Conservation (phyloP, 2,888 invertebrate genomes). For the Uloborus plumipes region DNA sequence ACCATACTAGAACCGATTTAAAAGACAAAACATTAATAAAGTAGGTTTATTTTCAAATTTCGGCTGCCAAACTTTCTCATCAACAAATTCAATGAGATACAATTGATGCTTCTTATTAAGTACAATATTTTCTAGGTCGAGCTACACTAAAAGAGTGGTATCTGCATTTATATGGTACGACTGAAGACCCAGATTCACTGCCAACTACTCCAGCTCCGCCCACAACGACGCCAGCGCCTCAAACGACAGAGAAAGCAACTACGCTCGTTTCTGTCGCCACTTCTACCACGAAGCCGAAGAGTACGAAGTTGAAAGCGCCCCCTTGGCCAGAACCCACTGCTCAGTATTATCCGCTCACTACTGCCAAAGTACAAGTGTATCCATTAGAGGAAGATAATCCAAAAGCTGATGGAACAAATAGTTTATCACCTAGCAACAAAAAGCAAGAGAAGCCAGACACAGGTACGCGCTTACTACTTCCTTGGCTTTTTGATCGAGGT, state of each 20-base stretch:
- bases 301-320: slow-evolving; percentile 23
- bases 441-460: slow-evolving; percentile 41
- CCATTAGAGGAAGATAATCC: slow-evolving; percentile 10
- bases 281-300: slow-evolving; percentile 37
- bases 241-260: slow-evolving; percentile 20
- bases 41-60: too few relatives aligned
- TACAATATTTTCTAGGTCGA: slow-evolving; percentile 76
- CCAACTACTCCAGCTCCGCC: slow-evolving; percentile 68
- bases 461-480: slow-evolving; percentile 30
- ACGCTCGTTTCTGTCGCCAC: slow-evolving; percentile 11
- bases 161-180: slow-evolving; percentile 91
- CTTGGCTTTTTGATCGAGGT: too few relatives aligned
- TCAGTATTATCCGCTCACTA: slow-evolving; percentile 59
- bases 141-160: slow-evolving; percentile 94
- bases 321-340: slow-evolving; percentile 32
- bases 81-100: too few relatives aligned
- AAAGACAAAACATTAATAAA: too few relatives aligned
- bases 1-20: too few relatives aligned
- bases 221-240: slow-evolving; percentile 62
- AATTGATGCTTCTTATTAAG: too few relatives aligned
- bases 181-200: slow-evolving; percentile 73
- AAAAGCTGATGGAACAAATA: slow-evolving; percentile 5
- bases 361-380: slow-evolving; percentile 25
- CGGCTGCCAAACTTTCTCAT: too few relatives aligned
- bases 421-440: slow-evolving; percentile 21